Evolutionary conservation across 64 coral and sea anemone genomes (phyloP).

Genomic region (Pocillopora damicornis): DNA sequence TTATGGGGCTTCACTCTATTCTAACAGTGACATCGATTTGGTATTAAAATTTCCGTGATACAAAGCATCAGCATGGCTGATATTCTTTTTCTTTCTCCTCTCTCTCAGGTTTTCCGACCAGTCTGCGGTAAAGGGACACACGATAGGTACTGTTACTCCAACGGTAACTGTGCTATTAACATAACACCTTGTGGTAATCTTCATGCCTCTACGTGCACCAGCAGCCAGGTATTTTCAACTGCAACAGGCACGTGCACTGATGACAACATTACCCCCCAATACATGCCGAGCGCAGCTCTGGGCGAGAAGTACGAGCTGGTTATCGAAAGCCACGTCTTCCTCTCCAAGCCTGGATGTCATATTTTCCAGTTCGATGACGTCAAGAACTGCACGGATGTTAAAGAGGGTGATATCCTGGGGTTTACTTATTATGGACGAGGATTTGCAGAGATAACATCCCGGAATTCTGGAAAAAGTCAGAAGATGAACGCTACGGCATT

Average conservation of each 20-base stretch:
- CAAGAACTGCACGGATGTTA: constrained; percentile 26
- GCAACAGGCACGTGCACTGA: constrained; percentile 21
- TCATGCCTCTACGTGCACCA: neutral
- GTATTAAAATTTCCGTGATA: no score
- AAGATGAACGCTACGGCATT: neutral
- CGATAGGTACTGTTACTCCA: neutral
- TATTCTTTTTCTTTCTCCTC: neutral
- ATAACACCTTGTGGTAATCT: neutral
- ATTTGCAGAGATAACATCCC: constrained; percentile 9
- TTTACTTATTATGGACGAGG: constrained; percentile 29
- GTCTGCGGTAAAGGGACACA: constrained; percentile 25
- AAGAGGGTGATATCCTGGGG: constrained; percentile 31
- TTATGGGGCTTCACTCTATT: neutral
- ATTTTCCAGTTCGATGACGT: constrained; percentile 28
- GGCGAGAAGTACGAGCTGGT: constrained; percentile 34
- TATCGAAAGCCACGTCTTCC: neutral
- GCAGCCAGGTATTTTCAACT: constrained; percentile 15
- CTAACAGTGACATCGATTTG: no score
- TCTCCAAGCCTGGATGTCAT: constrained; percentile 28
- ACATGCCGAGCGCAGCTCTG: neutral
- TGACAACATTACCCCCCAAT: neutral
- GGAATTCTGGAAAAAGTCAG: neutral
- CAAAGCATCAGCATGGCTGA: no score
- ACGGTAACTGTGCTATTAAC: neutral
- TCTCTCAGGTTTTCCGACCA: constrained; percentile 35